Evolutionary conservation across 2,888 invertebrate genomes (phyloP), one percentile per base, ranked within the genome.

Genomic region (Scrobipalpa atriplicella): DNA sequence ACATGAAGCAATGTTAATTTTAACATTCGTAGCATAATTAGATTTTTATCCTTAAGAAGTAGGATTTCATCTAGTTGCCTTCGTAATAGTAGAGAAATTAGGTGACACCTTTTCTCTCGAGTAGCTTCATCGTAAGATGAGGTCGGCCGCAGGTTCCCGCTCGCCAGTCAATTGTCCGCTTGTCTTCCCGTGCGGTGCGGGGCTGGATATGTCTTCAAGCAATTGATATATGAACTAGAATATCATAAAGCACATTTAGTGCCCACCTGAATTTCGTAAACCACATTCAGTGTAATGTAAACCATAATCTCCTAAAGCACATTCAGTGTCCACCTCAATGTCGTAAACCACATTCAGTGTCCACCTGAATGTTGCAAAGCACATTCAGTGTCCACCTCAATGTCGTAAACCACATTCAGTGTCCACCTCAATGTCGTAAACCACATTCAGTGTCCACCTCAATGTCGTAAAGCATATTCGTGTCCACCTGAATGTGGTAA

Each of bases 61-160:
- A 92, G 92, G 88, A 86, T 90, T 92, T 90, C 91, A 90, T 92
- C 86, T 92, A 92, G 92, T 88, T 90, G 92, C 92, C 92, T 92
- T 92, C 85, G 89, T 92, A 90, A 87, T 84, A 77, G 86, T 90
- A 92, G 90, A 89, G 88, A 86, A 89, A 82, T 84, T 91, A 91
- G 89, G 89, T 87, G 79, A 87, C 90, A 87, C 86, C 87, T 86
- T 88, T 85, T 91, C 90, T 90, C 91, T 90, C n/a, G 83, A 75
- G 75, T 90, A 89, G 90, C 87, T 87, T 89, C 86, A 83, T 89
- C 78, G 78, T 82, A 79, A 81, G 51, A 77, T 80, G 84, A 83
- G 82, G 81, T 84, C 81, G 80, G 83, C 82, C 79, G 84, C 85
- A 77, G 78, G 68, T 79, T 75, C 77, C 81, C 81, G 81, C 79